A percentile compares a stretch with the other conserved stretches of the same genome.
Conservation (phyloP, 2,113 vertebrate species). For the Gavia stellata region DNA sequence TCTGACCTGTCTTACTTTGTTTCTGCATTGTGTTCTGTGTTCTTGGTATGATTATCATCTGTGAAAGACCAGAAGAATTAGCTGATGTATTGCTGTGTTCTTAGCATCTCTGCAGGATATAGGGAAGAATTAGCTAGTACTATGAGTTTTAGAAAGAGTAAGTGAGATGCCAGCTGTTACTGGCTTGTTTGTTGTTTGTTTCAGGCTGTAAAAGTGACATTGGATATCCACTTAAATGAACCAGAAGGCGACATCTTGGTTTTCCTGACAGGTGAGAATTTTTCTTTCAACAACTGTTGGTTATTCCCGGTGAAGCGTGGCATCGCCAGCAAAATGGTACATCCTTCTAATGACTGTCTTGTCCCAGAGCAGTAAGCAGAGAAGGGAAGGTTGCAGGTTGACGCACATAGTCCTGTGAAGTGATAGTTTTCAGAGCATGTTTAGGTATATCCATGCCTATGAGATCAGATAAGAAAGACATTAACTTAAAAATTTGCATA, state of each 20-base stretch:
- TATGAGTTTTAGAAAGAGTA: neutral
- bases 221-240: slow-evolving; percentile 90
- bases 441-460: neutral
- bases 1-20: slow-evolving; percentile 45
- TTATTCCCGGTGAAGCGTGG: neutral
- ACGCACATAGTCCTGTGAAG: neutral
- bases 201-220: slow-evolving; percentile 87
- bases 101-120: neutral
- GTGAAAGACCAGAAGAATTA: neutral
- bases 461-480: neutral
- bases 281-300: neutral
- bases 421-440: neutral
- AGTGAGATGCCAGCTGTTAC: neutral
- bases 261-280: slow-evolving; percentile 87
- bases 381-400: neutral
- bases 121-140: neutral
- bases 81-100: neutral
- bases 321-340: neutral
- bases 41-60: neutral
- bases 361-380: neutral
- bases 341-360: neutral
- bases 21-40: neutral
- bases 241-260: slow-evolving; percentile 91
- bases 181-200: slow-evolving; percentile 12
- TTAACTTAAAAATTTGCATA: neutral